A percentile compares a stretch with the other conserved stretches of the same genome.
phyloP scores from a whole-genome alignment of 2,797 vertebrate genomes.

The Thaleichthys pacificus region DNA sequence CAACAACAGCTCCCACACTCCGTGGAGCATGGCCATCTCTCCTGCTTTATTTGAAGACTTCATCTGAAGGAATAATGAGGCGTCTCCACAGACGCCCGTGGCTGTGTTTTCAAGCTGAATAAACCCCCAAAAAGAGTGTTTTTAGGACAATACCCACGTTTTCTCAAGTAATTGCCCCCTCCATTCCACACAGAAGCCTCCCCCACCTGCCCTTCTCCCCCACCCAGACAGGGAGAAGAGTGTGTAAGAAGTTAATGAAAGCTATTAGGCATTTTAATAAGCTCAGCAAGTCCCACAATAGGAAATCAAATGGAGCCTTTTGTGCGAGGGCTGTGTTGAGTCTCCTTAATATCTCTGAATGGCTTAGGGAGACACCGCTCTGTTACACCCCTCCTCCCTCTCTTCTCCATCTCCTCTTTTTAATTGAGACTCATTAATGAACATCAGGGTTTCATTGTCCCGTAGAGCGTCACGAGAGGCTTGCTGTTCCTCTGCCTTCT shows the following conservation, averaged over 20 bases:
- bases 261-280: constrained; percentile 79
- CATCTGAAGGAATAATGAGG: constrained; percentile 29
- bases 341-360: constrained; percentile 56
- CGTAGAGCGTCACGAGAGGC: constrained; percentile 58
- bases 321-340: constrained; percentile 56
- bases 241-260: constrained; percentile 73
- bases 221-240: constrained; percentile 38
- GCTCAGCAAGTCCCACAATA: constrained; percentile 71
- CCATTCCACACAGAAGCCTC: constrained; percentile 33
- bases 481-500: constrained; percentile 29
- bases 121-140: constrained; percentile 37
- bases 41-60: constrained; percentile 3
- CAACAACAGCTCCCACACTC: constrained; percentile 3
- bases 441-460: constrained; percentile 80
- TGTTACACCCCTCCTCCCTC: not conserved
- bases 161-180: constrained; percentile 50
- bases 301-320: constrained; percentile 70
- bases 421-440: constrained; percentile 82
- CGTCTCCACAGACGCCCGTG: not conserved
- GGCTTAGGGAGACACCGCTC: constrained; percentile 27
- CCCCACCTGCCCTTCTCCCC: constrained; percentile 29
- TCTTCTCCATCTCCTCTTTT: constrained; percentile 42
- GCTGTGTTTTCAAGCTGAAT: constrained; percentile 42
- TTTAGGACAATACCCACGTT: constrained; percentile 54
- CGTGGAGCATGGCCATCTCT: not conserved